phyloP scores from a whole-genome alignment of 1,140 invertebrate species.

The Drosophila auraria region DNA sequence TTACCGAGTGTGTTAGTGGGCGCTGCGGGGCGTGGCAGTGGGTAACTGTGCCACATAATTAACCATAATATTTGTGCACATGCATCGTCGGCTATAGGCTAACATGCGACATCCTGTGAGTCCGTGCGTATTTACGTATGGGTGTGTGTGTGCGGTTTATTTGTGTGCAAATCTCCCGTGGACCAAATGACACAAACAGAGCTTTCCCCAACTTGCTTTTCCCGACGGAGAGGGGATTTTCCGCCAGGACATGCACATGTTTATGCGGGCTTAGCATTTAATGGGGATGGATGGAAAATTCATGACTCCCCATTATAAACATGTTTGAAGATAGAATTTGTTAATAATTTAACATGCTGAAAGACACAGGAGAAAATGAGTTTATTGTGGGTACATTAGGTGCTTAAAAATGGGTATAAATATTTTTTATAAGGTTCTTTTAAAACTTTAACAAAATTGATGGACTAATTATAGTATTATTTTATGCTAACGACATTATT shows the following conservation, averaged over 20 bases:
- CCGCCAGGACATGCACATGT: constrained; percentile 12
- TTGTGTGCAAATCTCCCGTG: constrained; percentile 30
- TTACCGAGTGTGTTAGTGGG: background rate
- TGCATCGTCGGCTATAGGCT: constrained; percentile 40
- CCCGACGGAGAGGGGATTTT: background rate
- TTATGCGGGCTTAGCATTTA: constrained; percentile 35
- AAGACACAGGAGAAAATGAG: background rate
- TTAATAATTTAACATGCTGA: background rate
- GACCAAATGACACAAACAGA: constrained; percentile 48
- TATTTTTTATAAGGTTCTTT: background rate
- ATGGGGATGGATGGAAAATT: constrained; percentile 4
- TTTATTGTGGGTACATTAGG: background rate
- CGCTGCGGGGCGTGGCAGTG: background rate
- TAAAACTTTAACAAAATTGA: too few species aligned
- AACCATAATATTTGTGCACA: constrained; percentile 60
- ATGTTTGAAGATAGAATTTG: constrained; percentile 1
- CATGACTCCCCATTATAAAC: constrained; percentile 12
- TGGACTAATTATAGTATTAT: too few species aligned
- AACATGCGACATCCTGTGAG: constrained; percentile 23
- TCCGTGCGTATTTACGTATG: background rate
- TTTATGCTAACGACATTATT: background rate
- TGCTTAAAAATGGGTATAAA: background rate
- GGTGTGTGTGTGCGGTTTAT: constrained; percentile 5
- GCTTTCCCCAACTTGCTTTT: constrained; percentile 15
- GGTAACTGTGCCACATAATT: constrained; percentile 57